phyloP scores from a whole-genome alignment of 1,140 invertebrate species.

The Dysdera silvatica region DNA sequence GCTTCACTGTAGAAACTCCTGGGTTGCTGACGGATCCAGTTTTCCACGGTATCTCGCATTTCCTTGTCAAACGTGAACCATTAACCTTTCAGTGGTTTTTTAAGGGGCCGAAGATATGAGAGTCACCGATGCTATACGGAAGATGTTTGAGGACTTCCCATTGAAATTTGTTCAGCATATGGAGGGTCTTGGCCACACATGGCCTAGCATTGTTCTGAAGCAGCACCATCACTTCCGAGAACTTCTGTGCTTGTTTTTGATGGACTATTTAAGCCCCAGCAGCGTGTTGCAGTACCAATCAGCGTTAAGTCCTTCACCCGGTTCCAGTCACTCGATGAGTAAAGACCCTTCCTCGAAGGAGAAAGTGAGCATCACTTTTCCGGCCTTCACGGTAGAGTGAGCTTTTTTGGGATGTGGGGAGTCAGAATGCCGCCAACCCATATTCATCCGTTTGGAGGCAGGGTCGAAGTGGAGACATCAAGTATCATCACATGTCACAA shows the following conservation, averaged over 20 bases:
- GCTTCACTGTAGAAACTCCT: neutral
- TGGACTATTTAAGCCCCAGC: neutral
- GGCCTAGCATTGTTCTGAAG: neutral
- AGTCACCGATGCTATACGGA: too few relatives aligned
- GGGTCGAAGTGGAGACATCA: too few relatives aligned
- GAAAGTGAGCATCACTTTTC: neutral
- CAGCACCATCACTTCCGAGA: neutral
- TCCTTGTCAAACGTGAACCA: neutral
- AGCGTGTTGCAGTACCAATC: neutral
- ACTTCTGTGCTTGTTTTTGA: neutral
- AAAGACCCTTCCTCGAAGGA: neutral
- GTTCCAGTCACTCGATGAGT: neutral
- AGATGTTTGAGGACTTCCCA: too few relatives aligned
- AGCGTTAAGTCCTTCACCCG: neutral
- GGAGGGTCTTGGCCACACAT: neutral
- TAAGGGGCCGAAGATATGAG: too few relatives aligned
- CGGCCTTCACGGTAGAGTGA: too few relatives aligned
- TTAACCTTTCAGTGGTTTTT: too few relatives aligned
- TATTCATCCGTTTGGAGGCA: too few relatives aligned
- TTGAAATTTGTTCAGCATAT: too few relatives aligned
- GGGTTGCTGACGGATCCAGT: neutral
- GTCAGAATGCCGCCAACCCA: too few relatives aligned
- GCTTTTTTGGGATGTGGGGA: too few relatives aligned
- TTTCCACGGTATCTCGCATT: neutral
- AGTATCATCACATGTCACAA: too few relatives aligned